phyloP scores from a whole-genome alignment of 1,140 invertebrate species.

The Acyrthosiphon pisum region DNA sequence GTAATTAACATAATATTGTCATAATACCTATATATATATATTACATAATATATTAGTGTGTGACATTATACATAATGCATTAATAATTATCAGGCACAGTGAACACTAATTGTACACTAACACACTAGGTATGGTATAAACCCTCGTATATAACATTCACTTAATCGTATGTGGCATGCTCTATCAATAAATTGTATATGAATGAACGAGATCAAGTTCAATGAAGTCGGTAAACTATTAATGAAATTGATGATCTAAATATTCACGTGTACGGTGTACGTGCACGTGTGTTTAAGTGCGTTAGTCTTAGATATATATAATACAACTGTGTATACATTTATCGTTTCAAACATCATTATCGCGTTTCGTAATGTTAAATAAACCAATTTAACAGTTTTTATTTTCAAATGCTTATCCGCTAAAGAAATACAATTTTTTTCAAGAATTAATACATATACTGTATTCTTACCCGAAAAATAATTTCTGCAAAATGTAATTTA shows the following conservation, averaged over 20 bases:
- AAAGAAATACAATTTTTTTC: too few species aligned
- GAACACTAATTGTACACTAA: background rate
- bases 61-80: background rate
- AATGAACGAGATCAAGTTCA: conserved; percentile 34
- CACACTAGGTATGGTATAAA: background rate
- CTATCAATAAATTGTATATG: background rate
- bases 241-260: conserved; percentile 6
- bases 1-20: too few species aligned
- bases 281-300: background rate
- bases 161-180: background rate
- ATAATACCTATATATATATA: background rate
- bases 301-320: background rate
- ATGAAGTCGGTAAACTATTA: conserved; percentile 4
- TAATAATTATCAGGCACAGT: background rate
- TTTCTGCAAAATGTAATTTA: background rate
- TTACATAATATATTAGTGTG: background rate
- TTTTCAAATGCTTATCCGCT: too few species aligned
- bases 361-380: background rate
- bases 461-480: background rate
- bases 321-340: background rate
- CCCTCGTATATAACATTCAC: background rate
- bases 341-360: background rate
- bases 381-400: background rate
- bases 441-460: too few species aligned
- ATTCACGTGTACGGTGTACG: background rate